Percentiles rank a stretch among this genome's conserved stretches.
Evolutionary conservation across 1,140 invertebrate genomes (phyloP).

Genomic region (Reticulitermes speratus): DNA sequence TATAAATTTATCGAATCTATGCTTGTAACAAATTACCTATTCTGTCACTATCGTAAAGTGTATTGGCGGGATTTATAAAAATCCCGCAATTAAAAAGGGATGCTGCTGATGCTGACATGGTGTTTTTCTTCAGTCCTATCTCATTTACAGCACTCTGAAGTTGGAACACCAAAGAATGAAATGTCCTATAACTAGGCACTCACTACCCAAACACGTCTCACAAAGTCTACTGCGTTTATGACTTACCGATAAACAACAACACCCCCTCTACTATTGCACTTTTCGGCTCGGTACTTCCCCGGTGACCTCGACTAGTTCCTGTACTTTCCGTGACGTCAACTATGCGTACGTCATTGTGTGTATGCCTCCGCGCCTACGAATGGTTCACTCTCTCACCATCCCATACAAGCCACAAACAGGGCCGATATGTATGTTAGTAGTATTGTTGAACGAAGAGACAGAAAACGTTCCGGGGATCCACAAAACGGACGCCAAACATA

Average conservation of each 20-base stretch:
- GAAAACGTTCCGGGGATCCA: too few relatives aligned
- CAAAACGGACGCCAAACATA: too few relatives aligned
- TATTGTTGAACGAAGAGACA: too few relatives aligned
- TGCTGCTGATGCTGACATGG: neutral
- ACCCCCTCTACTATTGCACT: neutral
- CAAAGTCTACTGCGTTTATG: neutral
- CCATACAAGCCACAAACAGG: neutral
- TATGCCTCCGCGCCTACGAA: neutral
- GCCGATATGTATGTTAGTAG: too few relatives aligned
- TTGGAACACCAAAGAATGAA: too few relatives aligned
- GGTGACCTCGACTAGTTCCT: neutral
- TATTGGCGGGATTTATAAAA: neutral
- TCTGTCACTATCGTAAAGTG: neutral
- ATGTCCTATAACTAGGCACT: too few relatives aligned
- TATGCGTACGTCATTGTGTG: too few relatives aligned
- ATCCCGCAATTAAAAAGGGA: neutral
- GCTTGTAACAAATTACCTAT: neutral
- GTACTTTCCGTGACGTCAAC: slow-evolving; percentile 14
- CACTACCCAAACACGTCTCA: neutral
- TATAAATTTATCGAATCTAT: neutral
- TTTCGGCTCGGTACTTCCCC: neutral
- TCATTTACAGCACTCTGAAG: too few relatives aligned
- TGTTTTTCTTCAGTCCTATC: neutral
- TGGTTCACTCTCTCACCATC: too few relatives aligned
- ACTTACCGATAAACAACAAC: neutral